phyloP scores from a whole-genome alignment of 2,113 vertebrate genomes.

The Synodontis membranacea region DNA sequence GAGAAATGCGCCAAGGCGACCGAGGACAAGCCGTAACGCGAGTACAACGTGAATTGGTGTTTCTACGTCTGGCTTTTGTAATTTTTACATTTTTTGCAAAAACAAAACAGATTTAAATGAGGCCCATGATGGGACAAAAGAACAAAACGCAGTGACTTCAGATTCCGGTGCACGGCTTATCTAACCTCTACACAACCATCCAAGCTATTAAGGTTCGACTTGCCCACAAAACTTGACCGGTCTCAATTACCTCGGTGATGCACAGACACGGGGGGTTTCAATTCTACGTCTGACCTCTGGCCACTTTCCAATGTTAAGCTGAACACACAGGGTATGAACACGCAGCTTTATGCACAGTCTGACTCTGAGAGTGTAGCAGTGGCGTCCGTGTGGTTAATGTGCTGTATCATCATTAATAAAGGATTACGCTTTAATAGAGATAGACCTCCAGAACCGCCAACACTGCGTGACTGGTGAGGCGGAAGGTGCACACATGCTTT shows the following conservation, averaged over 20 bases:
- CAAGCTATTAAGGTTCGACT: background rate
- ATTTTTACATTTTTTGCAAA: too few species aligned
- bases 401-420: slow-evolving; percentile 33
- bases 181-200: background rate
- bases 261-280: background rate
- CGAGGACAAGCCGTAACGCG: too few species aligned
- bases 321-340: background rate
- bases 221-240: background rate
- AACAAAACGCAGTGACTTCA: background rate
- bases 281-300: background rate
- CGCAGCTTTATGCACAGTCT: background rate
- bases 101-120: too few species aligned
- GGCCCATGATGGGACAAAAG: background rate
- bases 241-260: background rate
- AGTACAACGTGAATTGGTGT: too few species aligned
- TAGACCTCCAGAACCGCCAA: slow-evolving; percentile 3
- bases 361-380: background rate
- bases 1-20: too few species aligned
- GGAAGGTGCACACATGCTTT: background rate
- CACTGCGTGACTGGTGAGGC: background rate
- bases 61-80: too few species aligned
- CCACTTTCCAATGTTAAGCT: background rate
- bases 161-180: background rate
- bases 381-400: slow-evolving; percentile 4
- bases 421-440: slow-evolving; percentile 22